Percentiles rank a stretch among this genome's conserved stretches.
phyloP scores from a whole-genome alignment of 2,113 vertebrate genomes.

The Podilymbus podiceps region DNA sequence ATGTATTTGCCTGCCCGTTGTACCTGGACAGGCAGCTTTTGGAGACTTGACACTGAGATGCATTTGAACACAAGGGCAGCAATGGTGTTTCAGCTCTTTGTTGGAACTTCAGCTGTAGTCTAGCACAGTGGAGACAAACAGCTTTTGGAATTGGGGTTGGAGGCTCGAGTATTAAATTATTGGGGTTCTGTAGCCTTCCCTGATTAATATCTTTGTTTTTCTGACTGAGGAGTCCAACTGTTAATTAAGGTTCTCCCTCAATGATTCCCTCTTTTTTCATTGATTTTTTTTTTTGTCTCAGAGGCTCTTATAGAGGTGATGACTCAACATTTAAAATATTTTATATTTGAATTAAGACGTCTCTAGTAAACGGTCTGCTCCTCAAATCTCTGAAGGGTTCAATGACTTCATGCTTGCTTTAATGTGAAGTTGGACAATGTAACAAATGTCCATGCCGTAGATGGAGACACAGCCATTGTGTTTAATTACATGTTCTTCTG shows the following conservation, averaged over 20 bases:
- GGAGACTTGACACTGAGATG: rapidly evolving
- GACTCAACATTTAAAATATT: too few species aligned
- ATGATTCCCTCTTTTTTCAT: background rate
- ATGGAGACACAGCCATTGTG: background rate
- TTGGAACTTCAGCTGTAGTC: background rate
- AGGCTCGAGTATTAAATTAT: rapidly evolving
- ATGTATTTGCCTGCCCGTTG: background rate
- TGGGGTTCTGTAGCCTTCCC: background rate
- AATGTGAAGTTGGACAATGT: background rate
- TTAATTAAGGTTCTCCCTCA: background rate
- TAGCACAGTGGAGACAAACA: background rate
- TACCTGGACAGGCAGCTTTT: background rate
- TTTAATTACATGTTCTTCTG: background rate
- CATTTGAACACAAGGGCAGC: rapidly evolving
- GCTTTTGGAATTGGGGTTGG: background rate
- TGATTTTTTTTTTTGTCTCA: background rate
- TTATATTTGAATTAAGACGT: background rate
- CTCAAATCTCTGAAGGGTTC: background rate
- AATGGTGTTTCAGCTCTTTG: background rate
- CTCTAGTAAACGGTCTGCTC: background rate
- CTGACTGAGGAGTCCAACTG: background rate
- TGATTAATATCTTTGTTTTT: background rate
- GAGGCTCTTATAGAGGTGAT: background rate
- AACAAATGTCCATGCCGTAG: background rate
- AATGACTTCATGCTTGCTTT: background rate